Base-by-base conservation (phyloP, 2,113 vertebrate genomes). In the Amphilophus citrinellus region DNA sequence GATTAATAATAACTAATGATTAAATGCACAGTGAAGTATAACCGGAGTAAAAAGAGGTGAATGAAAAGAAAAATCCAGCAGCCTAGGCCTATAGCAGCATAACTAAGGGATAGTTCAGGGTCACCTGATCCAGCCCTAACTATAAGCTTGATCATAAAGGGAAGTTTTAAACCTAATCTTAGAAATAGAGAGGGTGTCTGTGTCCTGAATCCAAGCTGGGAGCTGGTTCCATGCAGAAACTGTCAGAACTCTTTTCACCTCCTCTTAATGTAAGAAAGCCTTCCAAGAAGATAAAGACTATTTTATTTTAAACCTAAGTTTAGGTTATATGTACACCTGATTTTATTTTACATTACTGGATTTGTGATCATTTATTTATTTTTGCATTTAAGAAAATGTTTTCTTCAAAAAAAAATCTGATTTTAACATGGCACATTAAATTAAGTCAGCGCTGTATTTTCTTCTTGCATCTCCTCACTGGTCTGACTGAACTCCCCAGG, bases 401-500 rank as follows among this genome's bases (percentile, higher is more conserved):
- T 39, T 68, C 22, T 47, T 68, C 27, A 10, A 27, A 44, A 39
- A 39, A 9, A 37, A 18, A 3, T 17, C 0, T 10, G 0, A 44
- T 44, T 44, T 66, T 3, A 66, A 3, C 17, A 44, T 14, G 1
- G 42, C n/a, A 39, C 13, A 7, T 68, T 30, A 61, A 75, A 30
- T 32, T 0, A 39, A 61, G 22, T 3, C 24, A 77, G 59, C 32
- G 1, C 14, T 73, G 18, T 27, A 14, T 61, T 78, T 61, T 15
- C 24, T 42, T 65, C 3, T n/a, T 53, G 20, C 61, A 62, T 57
- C 27, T 56, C n/a, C 30, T 58, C 39, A 5, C 7, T 35, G 27
- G 7, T 78, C 58, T 85, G 79, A 86, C 87, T 79, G 71, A 87
- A 77, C 81, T 77, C 81, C 27, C 35, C 76, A 68, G 73, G 77